These are phyloP conservation scores for Rhinolophus sinicus DNA, from an alignment of 2,113 vertebrate genomes.

Conservation along the genomic window DNA sequence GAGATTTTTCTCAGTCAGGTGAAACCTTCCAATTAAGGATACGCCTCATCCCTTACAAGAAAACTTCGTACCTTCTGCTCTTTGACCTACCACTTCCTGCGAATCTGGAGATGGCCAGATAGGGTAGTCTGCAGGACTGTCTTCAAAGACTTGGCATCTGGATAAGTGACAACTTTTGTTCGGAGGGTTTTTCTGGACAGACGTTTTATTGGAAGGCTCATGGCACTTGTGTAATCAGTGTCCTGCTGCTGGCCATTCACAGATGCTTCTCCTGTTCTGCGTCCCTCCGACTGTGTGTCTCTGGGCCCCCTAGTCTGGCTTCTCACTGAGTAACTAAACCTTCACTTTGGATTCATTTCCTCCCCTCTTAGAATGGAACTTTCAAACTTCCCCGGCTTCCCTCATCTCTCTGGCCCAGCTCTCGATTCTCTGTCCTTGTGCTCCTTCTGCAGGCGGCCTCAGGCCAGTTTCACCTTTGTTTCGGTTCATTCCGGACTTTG, in stretches of 20 bases:
- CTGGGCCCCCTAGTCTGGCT: neutral
- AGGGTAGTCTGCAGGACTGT: neutral
- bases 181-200: neutral
- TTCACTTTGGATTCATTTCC: neutral
- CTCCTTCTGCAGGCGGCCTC: neutral
- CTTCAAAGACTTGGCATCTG: neutral
- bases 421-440: neutral
- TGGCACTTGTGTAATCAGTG: neutral
- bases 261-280: neutral
- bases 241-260: neutral
- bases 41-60: neutral
- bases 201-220: neutral
- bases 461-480: neutral
- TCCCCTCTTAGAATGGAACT: neutral
- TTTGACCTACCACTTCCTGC: neutral
- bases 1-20: neutral
- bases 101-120: neutral
- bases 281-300: accelerated
- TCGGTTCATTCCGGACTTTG: neutral
- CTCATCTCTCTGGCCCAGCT: neutral
- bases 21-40: neutral
- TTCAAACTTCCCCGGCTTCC: neutral
- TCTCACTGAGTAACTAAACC: neutral
- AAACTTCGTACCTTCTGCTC: neutral
- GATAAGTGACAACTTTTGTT: neutral